Evolutionary conservation across 2,797 vertebrate species (phyloP), one percentile per base, ranked within the genome.

Genomic region (Acropternis orthonyx): DNA sequence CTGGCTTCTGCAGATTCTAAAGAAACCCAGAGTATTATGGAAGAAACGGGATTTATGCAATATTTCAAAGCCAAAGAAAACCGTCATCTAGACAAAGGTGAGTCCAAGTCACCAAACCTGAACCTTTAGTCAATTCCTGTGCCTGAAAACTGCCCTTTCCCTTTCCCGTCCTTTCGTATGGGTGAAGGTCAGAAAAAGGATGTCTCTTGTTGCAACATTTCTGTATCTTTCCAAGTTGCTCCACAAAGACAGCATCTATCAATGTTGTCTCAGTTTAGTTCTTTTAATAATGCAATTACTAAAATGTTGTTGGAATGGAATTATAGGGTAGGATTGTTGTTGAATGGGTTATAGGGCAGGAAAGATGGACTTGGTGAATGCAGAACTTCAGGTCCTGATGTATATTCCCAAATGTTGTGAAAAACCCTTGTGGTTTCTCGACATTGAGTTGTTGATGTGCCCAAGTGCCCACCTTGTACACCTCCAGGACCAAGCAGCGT

Each of bases 1-100:
- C 41, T 95, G 68, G 54, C 76, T 58, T 94, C 88, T 86, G 96
- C 81, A 92, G 89, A 95, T 63, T 94, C 85, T 68, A 88, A 78
- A 88, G 96, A 82, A 91, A 55, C 63, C 66, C 89, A n/a, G 7
- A 89, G 48, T 51, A 43, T 92, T 73, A 30, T 73, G 55, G 95
- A 93, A 80, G 97, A 95, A 93, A 84, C 32, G 16, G 66, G 79
- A 61, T 88, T 95, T 34, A 9, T 72, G 34, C 72, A 84, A 14
- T 67, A 34, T 58, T 85, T 93, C 68, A 93, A 89, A 96, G 30
- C 48, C 55, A 91, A 67, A 71, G 92, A 79, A 41, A 95, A 92
- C 20, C 12, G 55, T 85, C 59, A 36, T 7, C 19, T 78, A 36
- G 92, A 77, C 72, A 93, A 93, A 85, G 58, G 94, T 94, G 52